phyloP scores from a whole-genome alignment of 1,140 invertebrate species.

The Pogonomyrmex californicus region DNA sequence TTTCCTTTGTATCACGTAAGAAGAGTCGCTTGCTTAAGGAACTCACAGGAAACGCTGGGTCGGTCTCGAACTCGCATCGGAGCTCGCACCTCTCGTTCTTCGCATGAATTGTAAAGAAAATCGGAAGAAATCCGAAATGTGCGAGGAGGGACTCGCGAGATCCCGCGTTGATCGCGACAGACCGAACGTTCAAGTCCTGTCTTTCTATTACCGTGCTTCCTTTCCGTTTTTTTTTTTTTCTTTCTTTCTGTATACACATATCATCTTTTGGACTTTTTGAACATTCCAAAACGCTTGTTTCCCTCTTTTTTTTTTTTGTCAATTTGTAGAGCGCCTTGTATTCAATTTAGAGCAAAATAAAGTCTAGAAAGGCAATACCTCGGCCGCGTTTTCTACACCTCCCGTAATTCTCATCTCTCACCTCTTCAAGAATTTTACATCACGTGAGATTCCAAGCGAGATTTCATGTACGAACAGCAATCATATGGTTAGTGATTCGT shows the following conservation, averaged over 20 bases:
- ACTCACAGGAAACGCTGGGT: conserved; percentile 53
- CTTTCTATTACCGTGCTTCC: conserved; percentile 71
- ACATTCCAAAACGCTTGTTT: conserved; percentile 86
- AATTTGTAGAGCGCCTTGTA: conserved; percentile 86
- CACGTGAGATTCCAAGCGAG: background rate
- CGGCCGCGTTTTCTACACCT: conserved; percentile 37
- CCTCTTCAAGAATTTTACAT: background rate
- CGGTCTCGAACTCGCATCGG: conserved; percentile 37
- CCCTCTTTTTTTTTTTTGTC: conserved; percentile 80
- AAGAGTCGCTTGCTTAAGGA: conserved; percentile 72
- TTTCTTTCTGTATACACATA: conserved; percentile 73
- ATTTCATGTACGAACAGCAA: background rate
- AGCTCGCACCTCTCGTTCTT: conserved; percentile 16
- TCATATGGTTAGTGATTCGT: background rate
- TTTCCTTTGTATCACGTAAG: conserved; percentile 70
- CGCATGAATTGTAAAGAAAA: conserved; percentile 33
- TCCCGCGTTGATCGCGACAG: conserved; percentile 39
- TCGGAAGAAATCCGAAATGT: conserved; percentile 6
- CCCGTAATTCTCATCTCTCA: conserved; percentile 24
- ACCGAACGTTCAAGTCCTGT: conserved; percentile 63
- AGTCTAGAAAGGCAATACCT: conserved; percentile 86
- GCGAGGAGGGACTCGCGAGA: conserved; percentile 41
- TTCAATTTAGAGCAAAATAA: conserved; percentile 87
- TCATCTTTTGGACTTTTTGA: conserved; percentile 79
- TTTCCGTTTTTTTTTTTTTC: conserved; percentile 72